Evolutionary conservation across 2,888 invertebrate species (phyloP).

Genomic region (Deilephila porcellus): DNA sequence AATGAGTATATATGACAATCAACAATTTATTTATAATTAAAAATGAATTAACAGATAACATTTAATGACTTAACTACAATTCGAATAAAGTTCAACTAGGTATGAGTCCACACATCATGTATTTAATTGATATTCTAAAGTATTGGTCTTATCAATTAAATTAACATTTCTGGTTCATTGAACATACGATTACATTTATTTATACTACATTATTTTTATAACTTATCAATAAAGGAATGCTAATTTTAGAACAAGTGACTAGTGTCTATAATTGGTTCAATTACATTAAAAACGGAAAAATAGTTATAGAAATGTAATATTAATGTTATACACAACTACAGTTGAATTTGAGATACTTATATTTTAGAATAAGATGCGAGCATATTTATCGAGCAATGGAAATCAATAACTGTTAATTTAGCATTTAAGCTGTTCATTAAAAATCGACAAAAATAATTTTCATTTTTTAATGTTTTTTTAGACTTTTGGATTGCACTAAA

Average conservation of each 20-base stretch:
- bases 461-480: too few relatives aligned
- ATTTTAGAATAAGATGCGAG: too few relatives aligned
- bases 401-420: too few relatives aligned
- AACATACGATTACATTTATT: neutral
- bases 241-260: neutral
- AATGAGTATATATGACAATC: neutral
- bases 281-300: neutral
- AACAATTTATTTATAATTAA: constrained; percentile 6
- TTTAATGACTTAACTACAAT: neutral
- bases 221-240: neutral
- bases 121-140: too few relatives aligned
- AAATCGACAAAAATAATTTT: too few relatives aligned
- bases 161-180: neutral
- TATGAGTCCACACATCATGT: neutral
- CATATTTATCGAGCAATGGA: too few relatives aligned
- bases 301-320: neutral
- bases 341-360: neutral
- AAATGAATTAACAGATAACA: neutral
- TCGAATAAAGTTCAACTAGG: neutral
- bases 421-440: too few relatives aligned
- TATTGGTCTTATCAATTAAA: too few relatives aligned
- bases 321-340: neutral
- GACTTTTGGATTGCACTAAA: too few relatives aligned
- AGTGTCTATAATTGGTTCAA: constrained; percentile 6
- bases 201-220: neutral